A percentile compares a stretch with the other conserved stretches of the same genome.
Conservation (phyloP, 2,113 vertebrate species). For the Cyprinodon tularosa region DNA sequence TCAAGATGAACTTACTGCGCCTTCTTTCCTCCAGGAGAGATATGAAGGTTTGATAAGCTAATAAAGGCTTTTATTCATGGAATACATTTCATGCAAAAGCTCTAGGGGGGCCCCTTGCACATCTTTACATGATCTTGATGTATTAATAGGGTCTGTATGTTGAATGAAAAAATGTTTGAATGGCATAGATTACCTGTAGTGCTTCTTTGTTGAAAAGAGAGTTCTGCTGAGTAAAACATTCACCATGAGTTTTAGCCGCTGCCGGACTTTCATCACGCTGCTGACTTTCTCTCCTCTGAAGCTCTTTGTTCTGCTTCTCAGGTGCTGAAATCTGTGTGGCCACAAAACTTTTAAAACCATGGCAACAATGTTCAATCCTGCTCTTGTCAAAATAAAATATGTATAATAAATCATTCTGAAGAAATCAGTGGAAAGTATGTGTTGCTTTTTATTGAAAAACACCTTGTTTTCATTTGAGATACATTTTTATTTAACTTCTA, state of each 20-base stretch:
- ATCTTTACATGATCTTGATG: neutral
- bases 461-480: neutral
- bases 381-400: neutral
- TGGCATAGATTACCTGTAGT: conserved; percentile 67
- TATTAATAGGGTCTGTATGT: neutral
- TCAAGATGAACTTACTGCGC: neutral
- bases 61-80: neutral
- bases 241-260: conserved; percentile 43
- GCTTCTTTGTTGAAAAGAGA: conserved; percentile 77
- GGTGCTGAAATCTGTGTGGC: conserved; percentile 54
- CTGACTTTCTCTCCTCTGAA: conserved; percentile 44
- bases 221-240: conserved; percentile 72
- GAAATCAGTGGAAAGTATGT: conserved; percentile 17
- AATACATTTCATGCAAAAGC: neutral
- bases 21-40: conserved; percentile 34
- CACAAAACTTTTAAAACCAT: conserved; percentile 11
- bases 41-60: conserved; percentile 8
- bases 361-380: neutral
- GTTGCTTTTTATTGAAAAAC: no score
- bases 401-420: neutral
- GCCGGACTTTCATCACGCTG: conserved; percentile 32
- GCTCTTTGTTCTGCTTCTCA: conserved; percentile 47
- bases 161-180: conserved; percentile 2
- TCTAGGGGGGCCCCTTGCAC: neutral
- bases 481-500: neutral